A percentile compares a stretch with the other conserved stretches of the same genome.
These are phyloP conservation scores for Cebidichthys violaceus DNA, from an alignment of 2,113 vertebrate genomes.

Conservation along the genomic window DNA sequence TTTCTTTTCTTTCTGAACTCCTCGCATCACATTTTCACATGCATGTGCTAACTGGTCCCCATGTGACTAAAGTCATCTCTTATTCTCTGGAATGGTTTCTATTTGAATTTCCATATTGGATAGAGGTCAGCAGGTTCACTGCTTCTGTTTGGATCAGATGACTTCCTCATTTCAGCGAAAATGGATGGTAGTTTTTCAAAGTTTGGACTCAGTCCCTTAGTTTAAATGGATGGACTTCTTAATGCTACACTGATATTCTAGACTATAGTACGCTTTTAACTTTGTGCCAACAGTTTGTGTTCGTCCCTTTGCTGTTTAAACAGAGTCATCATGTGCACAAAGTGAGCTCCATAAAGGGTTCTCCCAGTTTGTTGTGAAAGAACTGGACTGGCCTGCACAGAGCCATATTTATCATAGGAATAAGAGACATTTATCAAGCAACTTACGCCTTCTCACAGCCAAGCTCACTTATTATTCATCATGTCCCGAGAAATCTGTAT, in stretches of 20 bases:
- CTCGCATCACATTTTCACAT: not conserved
- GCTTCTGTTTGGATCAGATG: not conserved
- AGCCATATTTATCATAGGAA: not conserved
- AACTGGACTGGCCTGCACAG: not conserved
- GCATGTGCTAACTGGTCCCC: not conserved
- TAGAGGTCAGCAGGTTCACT: slow-evolving; percentile 5
- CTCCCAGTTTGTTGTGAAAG: too few relatives aligned
- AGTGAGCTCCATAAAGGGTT: not conserved
- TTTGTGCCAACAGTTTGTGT: not conserved
- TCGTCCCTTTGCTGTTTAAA: not conserved
- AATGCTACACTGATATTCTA: not conserved
- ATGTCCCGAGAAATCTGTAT: not conserved
- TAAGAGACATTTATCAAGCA: not conserved
- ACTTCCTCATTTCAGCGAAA: not conserved
- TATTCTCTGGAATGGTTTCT: not conserved
- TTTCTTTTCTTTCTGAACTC: slow-evolving; percentile 23
- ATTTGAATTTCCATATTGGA: slow-evolving; percentile 8
- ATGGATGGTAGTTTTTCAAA: not conserved
- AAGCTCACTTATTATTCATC: not conserved
- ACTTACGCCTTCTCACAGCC: not conserved
- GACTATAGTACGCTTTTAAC: not conserved
- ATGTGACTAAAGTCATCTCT: slow-evolving; percentile 17
- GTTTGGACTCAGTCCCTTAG: not conserved
- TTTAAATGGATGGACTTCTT: not conserved
- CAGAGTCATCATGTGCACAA: not conserved